Base-by-base conservation (phyloP, 2,797 vertebrate genomes). In the Myoxocephalus aenaeus region DNA sequence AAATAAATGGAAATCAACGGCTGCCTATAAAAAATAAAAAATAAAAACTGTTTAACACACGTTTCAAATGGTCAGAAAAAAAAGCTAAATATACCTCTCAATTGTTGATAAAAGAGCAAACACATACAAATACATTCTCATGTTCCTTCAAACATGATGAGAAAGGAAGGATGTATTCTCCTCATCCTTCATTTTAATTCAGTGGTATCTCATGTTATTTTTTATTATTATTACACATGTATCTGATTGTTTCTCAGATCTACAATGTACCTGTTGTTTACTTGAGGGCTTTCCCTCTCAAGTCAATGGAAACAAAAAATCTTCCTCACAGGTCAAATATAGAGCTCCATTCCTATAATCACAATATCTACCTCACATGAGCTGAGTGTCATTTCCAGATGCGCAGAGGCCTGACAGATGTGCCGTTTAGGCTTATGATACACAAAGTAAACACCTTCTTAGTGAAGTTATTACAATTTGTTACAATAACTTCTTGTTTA, bases 401-500 rank as follows among this genome's bases (percentile, higher is more conserved):
- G 71, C 57, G 36, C 42, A 51, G 65, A 34, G 57, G 46, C 10
- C 13, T 64, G 51, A 65, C 65, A 75, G 56, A 67, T 46, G 70
- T 53, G 54, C 38, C 29, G 32, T 0, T 59, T 27, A 67, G 32
- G 22, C 7, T 20, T 27, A 75, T 20, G 34, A 65, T 8, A 7
- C n/a, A 62, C 1, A 9, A 56, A 48, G 42, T 48, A 20, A 65
- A 34, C 22, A 17, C 29, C 29, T 42, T 20, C 44, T 15, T 1
- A 66, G 44, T 50, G 13, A 70, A 72, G 0, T 42, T 40, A 25
- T 20, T 54, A 42, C 57, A n/a, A 61, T 17, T 42, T 40, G n/a
- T 17, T 59, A 42, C 57, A n/a, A 61, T 17, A 46, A 22, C 65
- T 27, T 27, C 22, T 57, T 27, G 58, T 20, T 63, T 20, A 54